Base-by-base conservation (phyloP, 2,113 vertebrate species). In the Takifugu flavidus region DNA sequence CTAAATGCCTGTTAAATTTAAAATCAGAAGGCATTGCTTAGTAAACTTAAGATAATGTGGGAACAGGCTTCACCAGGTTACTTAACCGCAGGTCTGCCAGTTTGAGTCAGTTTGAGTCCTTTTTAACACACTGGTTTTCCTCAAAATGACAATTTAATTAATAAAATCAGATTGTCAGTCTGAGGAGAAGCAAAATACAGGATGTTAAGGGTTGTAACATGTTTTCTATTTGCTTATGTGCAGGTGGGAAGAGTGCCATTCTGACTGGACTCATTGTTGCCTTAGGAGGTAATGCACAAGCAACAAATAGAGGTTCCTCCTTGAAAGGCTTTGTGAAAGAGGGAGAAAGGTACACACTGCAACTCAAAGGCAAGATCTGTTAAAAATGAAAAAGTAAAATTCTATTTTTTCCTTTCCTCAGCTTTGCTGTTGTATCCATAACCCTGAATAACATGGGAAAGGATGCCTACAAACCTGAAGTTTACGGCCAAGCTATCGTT, bases 181-280 rank as follows among this genome's bases (percentile, higher is more conserved):
- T 39, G 11, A 39, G 11, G 11, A 2, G 20, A 20, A 20, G 20
- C 20, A 20, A 20, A 20, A 20, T 20, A 20, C 20, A 20, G 20
- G 20, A 20, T 1, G 20, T 20, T 20, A 20, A 20, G 20, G 20
- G 20, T 20, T 20, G n/a, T 10, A 39, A 39, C 34, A 11, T 10
- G 11, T 10, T 39, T 6, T 39, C 34, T 11, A 2, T 10, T 10
- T 39, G 11, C 53, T 75, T 74, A 6, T 75, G 2, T 53, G 53
- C 82, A 98, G 96, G 95, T 93, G 96, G 96, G 14, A 99, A 99
- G 79, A 99, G 95, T 72, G 96, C 97, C 0, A 86, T 99, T 2
- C 88, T 99, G 67, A 98, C 97, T 29, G 97, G 95, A 70, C 92
- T 99, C 52, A 98, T 99, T 65, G 96, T 99, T 47, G 94, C 95